A percentile compares a stretch with the other conserved stretches of the same genome.
phyloP scores from a whole-genome alignment of 2,888 invertebrate species.

The Philhelius pedissequus region DNA sequence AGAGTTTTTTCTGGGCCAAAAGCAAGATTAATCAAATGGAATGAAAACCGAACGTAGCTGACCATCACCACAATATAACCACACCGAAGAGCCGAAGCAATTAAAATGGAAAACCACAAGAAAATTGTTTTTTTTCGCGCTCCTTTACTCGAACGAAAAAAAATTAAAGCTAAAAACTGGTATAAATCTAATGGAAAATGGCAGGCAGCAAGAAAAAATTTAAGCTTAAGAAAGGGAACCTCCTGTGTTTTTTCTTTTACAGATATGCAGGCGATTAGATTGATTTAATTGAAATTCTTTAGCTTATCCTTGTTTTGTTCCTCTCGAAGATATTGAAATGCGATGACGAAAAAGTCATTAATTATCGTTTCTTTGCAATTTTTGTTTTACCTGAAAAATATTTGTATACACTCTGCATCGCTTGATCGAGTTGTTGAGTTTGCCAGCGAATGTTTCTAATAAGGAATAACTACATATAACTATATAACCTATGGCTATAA shows the following conservation, averaged over 20 bases:
- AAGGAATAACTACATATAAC: no score
- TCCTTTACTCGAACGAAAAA: conserved; percentile 1
- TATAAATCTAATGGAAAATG: conserved; percentile 14
- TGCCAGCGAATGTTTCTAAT: not conserved
- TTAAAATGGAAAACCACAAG: conserved; percentile 60
- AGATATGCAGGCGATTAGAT: conserved; percentile 34
- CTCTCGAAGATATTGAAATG: conserved; percentile 56
- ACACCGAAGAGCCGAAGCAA: conserved; percentile 46
- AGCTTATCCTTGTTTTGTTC: conserved; percentile 27
- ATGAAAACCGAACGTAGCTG: conserved; percentile 49
- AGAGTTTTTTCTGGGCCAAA: conserved; percentile 30
- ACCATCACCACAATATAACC: conserved; percentile 35
- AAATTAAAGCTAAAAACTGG: not conserved
- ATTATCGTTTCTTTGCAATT: conserved; percentile 53
- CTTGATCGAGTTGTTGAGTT: not conserved
- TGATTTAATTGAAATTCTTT: conserved; percentile 68
- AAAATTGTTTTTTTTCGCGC: conserved; percentile 48
- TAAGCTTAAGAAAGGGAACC: not conserved
- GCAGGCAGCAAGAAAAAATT: not conserved
- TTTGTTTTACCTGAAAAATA: not conserved
- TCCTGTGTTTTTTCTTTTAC: not conserved
- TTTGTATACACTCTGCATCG: not conserved
- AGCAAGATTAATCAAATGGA: conserved; percentile 74
- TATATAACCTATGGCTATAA: no score
- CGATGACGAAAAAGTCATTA: conserved; percentile 67